These are phyloP conservation scores for Cantharis rustica DNA, from an alignment of 2,888 invertebrate species.

Conservation along the genomic window DNA sequence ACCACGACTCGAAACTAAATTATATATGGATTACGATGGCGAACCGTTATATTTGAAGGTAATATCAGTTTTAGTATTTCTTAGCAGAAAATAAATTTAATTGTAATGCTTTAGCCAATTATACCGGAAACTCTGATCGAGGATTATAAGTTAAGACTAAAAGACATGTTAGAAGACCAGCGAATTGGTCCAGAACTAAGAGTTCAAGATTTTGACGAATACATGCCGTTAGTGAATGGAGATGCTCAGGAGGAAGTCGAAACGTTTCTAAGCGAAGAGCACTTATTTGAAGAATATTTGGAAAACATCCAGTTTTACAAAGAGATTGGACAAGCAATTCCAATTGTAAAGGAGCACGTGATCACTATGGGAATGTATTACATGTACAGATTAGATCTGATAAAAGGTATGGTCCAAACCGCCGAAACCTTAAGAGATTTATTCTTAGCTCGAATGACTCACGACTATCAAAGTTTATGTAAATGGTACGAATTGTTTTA, in stretches of 20 bases:
- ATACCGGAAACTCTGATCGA: conserved; percentile 73
- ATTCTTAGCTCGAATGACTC: conserved; percentile 74
- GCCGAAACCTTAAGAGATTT: conserved; percentile 72
- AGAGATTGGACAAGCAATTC: conserved; percentile 66
- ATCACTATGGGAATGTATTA: conserved; percentile 83
- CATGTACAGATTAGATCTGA: conserved; percentile 79
- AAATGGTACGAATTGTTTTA: too few species aligned
- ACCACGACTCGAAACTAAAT: conserved; percentile 79
- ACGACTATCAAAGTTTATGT: conserved; percentile 79
- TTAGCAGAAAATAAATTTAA: not conserved
- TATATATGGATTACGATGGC: conserved; percentile 68
- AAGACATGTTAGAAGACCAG: conserved; percentile 70
- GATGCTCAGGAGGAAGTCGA: conserved; percentile 66
- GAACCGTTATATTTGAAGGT: conserved; percentile 48
- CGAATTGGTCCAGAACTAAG: conserved; percentile 74
- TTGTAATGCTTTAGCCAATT: conserved; percentile 65
- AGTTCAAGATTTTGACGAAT: conserved; percentile 80
- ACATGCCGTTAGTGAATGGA: conserved; percentile 76
- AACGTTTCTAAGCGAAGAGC: conserved; percentile 68
- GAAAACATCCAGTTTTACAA: conserved; percentile 66
- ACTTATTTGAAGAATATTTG: conserved; percentile 69
- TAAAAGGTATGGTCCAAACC: conserved; percentile 69
- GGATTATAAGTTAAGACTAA: conserved; percentile 65
- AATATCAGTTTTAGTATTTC: not conserved
- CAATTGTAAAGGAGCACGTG: conserved; percentile 64